Percentiles rank a stretch among this genome's conserved stretches.
These are phyloP conservation scores for Pomacea maculata DNA, from an alignment of 1,140 invertebrate species.

Conservation along the genomic window DNA sequence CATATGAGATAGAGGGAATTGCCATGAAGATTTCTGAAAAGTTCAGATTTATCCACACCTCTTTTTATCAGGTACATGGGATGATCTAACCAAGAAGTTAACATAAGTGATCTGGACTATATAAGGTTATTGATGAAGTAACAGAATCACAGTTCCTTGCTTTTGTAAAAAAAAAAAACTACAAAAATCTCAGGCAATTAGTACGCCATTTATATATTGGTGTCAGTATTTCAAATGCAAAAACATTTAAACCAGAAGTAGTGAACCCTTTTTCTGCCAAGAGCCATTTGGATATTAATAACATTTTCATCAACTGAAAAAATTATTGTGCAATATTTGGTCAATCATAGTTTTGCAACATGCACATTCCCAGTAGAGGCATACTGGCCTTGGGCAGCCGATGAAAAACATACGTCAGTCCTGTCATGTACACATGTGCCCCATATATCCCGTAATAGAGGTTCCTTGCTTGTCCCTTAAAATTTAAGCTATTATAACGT, in stretches of 20 bases:
- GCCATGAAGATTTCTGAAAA: constrained; percentile 15
- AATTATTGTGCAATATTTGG: too few species aligned
- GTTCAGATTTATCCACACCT: not conserved
- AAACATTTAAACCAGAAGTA: too few species aligned
- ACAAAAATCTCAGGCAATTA: not conserved
- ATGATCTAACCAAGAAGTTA: constrained; percentile 73
- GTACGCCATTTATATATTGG: not conserved
- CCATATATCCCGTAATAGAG: not conserved
- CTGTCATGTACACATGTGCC: too few species aligned
- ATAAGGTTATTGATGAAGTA: not conserved
- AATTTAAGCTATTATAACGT: not conserved
- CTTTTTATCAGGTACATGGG: constrained; percentile 67
- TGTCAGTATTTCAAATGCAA: too few species aligned
- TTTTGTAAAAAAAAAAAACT: not conserved
- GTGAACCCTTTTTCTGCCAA: too few species aligned
- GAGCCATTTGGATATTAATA: too few species aligned
- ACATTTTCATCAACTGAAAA: too few species aligned
- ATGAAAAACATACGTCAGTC: not conserved
- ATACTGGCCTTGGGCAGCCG: too few species aligned
- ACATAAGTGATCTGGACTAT: constrained; percentile 66
- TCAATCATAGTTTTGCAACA: too few species aligned
- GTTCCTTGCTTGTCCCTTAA: too few species aligned
- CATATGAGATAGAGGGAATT: constrained; percentile 1
- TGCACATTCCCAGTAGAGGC: too few species aligned
- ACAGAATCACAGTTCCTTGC: too few species aligned